phyloP scores from a whole-genome alignment of 2,888 invertebrate species.

The Griposia aprilina region DNA sequence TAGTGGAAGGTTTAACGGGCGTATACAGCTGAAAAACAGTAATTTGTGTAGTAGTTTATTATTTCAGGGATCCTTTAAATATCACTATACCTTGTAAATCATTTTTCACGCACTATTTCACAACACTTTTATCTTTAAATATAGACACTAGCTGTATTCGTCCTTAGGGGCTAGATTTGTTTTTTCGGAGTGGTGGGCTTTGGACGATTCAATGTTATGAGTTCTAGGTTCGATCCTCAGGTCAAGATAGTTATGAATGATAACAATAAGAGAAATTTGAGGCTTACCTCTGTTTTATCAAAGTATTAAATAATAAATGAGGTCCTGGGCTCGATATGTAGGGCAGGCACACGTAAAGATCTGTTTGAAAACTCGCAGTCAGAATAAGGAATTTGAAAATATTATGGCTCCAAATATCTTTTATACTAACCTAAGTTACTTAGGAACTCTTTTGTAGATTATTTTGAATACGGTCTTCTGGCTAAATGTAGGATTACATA shows the following conservation, averaged over 20 bases:
- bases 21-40: constrained; percentile 56
- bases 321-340: neutral
- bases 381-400: neutral
- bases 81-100: constrained; percentile 36
- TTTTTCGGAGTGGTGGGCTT: constrained; percentile 35
- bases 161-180: constrained; percentile 48
- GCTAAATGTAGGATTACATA: neutral
- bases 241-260: neutral
- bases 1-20: constrained; percentile 47
- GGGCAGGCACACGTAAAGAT: neutral
- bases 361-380: neutral
- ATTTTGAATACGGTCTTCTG: neutral
- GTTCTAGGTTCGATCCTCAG: neutral
- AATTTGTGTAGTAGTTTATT: constrained; percentile 23
- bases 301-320: neutral
- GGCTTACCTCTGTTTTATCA: neutral
- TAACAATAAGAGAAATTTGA: neutral
- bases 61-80: constrained; percentile 41
- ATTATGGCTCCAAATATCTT: neutral
- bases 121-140: constrained; percentile 44
- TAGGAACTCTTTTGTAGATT: neutral
- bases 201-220: neutral
- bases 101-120: constrained; percentile 52
- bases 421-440: neutral
- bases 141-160: constrained; percentile 63